Evolutionary conservation across 2,797 vertebrate species (phyloP).

Genomic region (Acanthurus lineatus): DNA sequence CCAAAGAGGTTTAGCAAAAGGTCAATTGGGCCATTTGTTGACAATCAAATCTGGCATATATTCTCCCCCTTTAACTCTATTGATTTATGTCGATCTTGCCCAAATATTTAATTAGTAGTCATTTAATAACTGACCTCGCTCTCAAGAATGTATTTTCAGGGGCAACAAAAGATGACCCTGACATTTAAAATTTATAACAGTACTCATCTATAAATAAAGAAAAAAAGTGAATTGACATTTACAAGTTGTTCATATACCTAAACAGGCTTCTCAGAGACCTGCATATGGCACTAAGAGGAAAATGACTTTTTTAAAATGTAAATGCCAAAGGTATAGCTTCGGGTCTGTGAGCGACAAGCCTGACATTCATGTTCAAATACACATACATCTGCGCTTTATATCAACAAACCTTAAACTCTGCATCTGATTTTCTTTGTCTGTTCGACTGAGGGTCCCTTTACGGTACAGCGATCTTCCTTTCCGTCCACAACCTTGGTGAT

Average conservation of each 20-base stretch:
- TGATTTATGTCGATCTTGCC: neutral
- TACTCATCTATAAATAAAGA: neutral
- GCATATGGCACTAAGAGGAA: constrained; percentile 23
- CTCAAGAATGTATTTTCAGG: neutral
- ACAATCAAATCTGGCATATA: neutral
- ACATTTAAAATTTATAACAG: constrained; percentile 37
- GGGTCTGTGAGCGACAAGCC: neutral
- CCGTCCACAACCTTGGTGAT: constrained; percentile 33
- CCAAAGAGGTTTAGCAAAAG: neutral
- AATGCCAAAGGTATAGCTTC: constrained; percentile 54
- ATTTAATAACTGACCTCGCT: neutral
- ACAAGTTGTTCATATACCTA: constrained; percentile 9
- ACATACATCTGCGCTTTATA: constrained; percentile 4
- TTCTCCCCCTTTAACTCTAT: neutral
- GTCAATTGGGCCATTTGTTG: neutral
- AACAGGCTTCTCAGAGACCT: constrained; percentile 14
- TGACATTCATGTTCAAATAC: constrained; percentile 8
- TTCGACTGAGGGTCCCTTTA: constrained; percentile 41
- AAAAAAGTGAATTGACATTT: constrained; percentile 48
- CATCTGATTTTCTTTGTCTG: constrained; percentile 15
- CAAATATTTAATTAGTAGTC: neutral
- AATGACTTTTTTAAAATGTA: constrained; percentile 21
- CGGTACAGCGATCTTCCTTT: constrained; percentile 39
- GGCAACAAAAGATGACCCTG: neutral
- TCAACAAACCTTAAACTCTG: constrained; percentile 27